Evolutionary conservation across 2,888 invertebrate genomes (phyloP).

Genomic region (Leucozona laternaria): DNA sequence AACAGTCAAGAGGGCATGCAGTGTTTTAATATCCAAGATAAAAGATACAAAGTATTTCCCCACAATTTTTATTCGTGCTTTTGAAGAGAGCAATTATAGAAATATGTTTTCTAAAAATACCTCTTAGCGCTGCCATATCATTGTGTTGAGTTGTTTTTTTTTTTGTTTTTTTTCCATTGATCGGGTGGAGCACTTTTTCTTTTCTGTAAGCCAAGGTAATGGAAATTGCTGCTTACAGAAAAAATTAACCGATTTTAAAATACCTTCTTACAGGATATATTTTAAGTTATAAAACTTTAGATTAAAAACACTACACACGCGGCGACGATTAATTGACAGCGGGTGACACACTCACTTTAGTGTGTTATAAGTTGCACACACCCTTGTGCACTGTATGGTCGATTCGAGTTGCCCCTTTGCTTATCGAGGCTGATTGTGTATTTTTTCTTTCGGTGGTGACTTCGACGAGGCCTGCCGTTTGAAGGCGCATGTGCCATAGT

Average conservation of each 20-base stretch:
- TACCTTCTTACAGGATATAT: background rate
- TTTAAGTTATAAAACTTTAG: background rate
- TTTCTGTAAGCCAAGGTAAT: background rate
- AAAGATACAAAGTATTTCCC: constrained; percentile 42
- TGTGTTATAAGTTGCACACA: constrained; percentile 73
- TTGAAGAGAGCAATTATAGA: constrained; percentile 63
- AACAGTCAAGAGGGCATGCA: constrained; percentile 41
- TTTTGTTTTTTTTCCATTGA: constrained; percentile 43
- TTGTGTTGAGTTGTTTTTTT: constrained; percentile 45
- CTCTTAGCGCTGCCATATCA: constrained; percentile 71
- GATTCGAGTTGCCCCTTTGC: constrained; percentile 58
- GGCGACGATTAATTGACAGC: constrained; percentile 66
- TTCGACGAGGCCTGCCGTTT: constrained; percentile 26
- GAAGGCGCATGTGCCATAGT: constrained; percentile 61
- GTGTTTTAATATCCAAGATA: constrained; percentile 44
- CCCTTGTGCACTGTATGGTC: constrained; percentile 72
- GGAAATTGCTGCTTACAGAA: background rate
- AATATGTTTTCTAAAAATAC: constrained; percentile 74
- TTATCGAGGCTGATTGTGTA: constrained; percentile 54
- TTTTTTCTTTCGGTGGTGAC: constrained; percentile 46
- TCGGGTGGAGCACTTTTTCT: constrained; percentile 48
- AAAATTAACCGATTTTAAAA: background rate
- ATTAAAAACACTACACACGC: constrained; percentile 66
- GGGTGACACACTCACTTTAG: constrained; percentile 63
- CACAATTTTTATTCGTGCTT: constrained; percentile 25